Percentiles rank a stretch among this genome's conserved stretches.
phyloP scores from a whole-genome alignment of 2,888 invertebrate species.

The Gymnocheta viridis region DNA sequence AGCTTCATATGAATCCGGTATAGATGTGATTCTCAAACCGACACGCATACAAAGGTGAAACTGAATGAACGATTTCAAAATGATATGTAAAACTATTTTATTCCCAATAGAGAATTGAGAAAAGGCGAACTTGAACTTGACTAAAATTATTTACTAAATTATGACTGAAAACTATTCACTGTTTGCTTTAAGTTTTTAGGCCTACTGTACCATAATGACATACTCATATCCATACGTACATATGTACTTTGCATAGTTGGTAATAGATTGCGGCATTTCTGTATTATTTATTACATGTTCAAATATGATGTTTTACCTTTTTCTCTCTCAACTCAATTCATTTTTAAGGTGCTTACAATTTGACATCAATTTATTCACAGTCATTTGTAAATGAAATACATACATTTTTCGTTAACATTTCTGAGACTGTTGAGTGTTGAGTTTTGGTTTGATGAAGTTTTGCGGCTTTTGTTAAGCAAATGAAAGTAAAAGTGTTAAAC shows the following conservation, averaged over 20 bases:
- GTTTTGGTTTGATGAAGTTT: constrained; percentile 13
- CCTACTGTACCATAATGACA: no score
- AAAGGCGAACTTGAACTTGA: no score
- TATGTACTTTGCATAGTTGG: background rate
- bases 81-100: no score
- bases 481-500: constrained; percentile 68
- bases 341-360: constrained; percentile 52
- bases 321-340: background rate
- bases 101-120: no score
- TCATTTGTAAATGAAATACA: constrained; percentile 59
- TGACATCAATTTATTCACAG: constrained; percentile 62
- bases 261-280: constrained; percentile 55
- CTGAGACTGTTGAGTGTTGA: constrained; percentile 9
- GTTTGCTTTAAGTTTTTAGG: no score
- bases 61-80: no score
- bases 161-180: no score
- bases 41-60: no score
- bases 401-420: constrained; percentile 15
- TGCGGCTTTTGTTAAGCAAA: constrained; percentile 62
- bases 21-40: no score
- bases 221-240: background rate
- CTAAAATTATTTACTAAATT: no score
- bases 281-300: constrained; percentile 58
- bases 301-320: constrained; percentile 27
- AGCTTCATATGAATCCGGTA: no score